Evolutionary conservation across 2,797 vertebrate genomes (phyloP), one percentile per base, ranked within the genome.

Genomic region (Pyrocephalus nanus): DNA sequence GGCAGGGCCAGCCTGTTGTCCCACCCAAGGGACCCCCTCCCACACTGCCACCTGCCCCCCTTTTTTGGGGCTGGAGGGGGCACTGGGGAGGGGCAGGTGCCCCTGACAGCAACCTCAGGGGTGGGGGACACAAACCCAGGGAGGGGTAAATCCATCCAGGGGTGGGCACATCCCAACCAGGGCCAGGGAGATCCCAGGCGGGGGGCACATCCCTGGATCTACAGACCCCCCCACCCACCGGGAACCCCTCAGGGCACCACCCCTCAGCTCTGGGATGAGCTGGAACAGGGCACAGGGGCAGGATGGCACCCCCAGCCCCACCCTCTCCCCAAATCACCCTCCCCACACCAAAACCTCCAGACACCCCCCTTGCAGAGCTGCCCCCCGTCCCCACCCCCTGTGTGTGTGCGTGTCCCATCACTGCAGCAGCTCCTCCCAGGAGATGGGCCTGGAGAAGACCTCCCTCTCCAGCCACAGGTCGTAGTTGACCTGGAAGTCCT

Each of bases 391-490:
- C 15, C 55, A 25, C 55, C 9, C n/a, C n/a, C 38, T 40, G 38
- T 40, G 38, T 40, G 38, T 40, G 38, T 40, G 38, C 13, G 5
- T 30, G 38, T 42, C 38, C 61, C 58, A 8, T 86, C 97, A 99
- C 88, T 99, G 98, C 71, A 99, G 97, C 91, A 99, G 97, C 93
- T 98, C 98, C 83, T 99, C 98, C 98, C 98, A 99, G 67, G 98
- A 98, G 97, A 99, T 98, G 76, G 98, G 98, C 50, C 98, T 96
- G 88, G 98, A 98, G 94, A 99, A 99, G 32, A 99, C 98, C 95
- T 99, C 98, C 65, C 98, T 87, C 90, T 99, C 98, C 50, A 99
- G 95, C 98, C 98, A 99, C n/a, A 98, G 98, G 96, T 99, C 98
- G 21, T 99, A 99, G 97, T 98, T 99, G 97, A 98, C 97, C 94